These are phyloP conservation scores for Euzetes globulus DNA, from an alignment of 2,888 invertebrate species.

Conservation along the genomic window DNA sequence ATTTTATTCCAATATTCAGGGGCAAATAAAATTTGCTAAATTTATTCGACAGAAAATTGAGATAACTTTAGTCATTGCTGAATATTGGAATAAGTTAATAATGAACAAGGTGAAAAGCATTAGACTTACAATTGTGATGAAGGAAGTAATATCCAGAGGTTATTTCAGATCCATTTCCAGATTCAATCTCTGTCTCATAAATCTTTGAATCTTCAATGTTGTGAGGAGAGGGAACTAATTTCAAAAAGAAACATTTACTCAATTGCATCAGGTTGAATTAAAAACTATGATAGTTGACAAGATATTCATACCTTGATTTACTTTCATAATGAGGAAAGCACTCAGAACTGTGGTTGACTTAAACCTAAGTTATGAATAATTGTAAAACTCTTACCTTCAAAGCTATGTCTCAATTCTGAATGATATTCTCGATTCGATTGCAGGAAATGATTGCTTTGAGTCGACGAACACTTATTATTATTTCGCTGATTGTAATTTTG, in stretches of 20 bases:
- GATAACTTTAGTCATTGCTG: too few species aligned
- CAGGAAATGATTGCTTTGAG: constrained; percentile 15
- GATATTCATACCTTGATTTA: constrained; percentile 4
- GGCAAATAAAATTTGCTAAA: too few species aligned
- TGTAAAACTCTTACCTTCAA: constrained; percentile 9
- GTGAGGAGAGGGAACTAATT: not conserved
- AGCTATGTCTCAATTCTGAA: not conserved
- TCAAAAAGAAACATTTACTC: not conserved
- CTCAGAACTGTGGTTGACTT: not conserved
- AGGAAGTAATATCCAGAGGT: constrained; percentile 5
- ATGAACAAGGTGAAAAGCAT: not conserved
- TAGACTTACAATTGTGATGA: constrained; percentile 16
- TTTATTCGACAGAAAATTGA: too few species aligned
- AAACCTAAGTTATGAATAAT: not conserved
- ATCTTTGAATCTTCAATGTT: constrained; percentile 1
- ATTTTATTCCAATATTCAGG: too few species aligned
- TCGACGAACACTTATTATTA: constrained; percentile 22
- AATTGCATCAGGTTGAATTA: not conserved
- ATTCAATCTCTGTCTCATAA: not conserved
- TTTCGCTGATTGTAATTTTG: constrained; percentile 21
- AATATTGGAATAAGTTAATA: too few species aligned
- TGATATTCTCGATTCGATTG: constrained; percentile 18
- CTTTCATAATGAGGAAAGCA: constrained; percentile 2
- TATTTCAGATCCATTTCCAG: not conserved
- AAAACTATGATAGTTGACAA: not conserved